Base-by-base conservation (phyloP, 2,888 invertebrate genomes). In the Automeris io region DNA sequence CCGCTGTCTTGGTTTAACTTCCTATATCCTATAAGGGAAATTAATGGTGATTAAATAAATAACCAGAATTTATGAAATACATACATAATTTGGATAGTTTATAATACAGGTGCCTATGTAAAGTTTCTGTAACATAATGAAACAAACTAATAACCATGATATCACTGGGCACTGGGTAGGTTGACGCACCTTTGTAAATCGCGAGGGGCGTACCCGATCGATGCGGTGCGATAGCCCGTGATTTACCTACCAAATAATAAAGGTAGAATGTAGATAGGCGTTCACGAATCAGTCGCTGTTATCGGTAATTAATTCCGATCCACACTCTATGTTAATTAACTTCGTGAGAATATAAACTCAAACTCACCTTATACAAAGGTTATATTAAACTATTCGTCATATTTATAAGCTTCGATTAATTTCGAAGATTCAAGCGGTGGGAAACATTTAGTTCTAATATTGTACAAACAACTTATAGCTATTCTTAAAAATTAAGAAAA, bases 191-290 rank as follows among this genome's bases (percentile, higher is more conserved):
- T 59, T 53, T 54, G 67, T 71, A 63, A 70, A 69, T 63, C 67
- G 66, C 61, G 61, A 46, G 53, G 68, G 73, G 72, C 72, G 66
- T 53, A 58, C 54, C 57, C 54, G 56, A 60, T 64, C 63, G 66
- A 62, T 61, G 57, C 53, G 46, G 46, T 52, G 49, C 54, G 62
- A 64, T 66, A 60, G 56, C 45, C 43, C 46, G 73, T 78, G 80
- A 80, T 78, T 78, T 80, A 79, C 79, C 76, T 67, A 76, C 73
- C 70, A 68, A 78, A 75, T 74, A 70, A 70, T 64, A 66, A 69
- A 70, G 56, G 57, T 51, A 61, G 50, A 70, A 70, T 64, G 65
- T 68, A 70, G 56, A 57, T 51, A 61, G 50, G 50, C 63, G 59
- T 71, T 60, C 63, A 70, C 65, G 59, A 70, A 70, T 69, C 70